These are phyloP conservation scores for Spisula subtruncata DNA, from an alignment of 2,888 invertebrate species.

Conservation along the genomic window DNA sequence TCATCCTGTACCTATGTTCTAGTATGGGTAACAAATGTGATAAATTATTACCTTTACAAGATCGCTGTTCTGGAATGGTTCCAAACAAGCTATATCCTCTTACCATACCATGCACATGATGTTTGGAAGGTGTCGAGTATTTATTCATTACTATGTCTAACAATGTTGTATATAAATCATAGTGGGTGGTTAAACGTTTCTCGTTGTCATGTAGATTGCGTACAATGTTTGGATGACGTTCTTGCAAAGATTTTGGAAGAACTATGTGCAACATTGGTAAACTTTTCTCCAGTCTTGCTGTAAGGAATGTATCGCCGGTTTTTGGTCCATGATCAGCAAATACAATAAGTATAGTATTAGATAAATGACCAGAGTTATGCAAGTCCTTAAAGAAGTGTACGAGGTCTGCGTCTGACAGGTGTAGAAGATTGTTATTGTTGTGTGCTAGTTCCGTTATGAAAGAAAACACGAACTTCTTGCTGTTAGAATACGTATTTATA, in stretches of 20 bases:
- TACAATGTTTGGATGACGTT: neutral
- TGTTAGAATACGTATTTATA: constrained; percentile 19
- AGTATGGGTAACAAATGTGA: too few species aligned
- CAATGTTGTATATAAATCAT: constrained; percentile 31
- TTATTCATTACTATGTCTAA: constrained; percentile 23
- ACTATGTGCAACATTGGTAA: constrained; percentile 21
- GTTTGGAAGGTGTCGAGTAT: neutral
- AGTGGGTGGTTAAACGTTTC: constrained; percentile 33
- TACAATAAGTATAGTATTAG: constrained; percentile 24
- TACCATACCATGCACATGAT: neutral
- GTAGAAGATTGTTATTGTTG: constrained; percentile 22
- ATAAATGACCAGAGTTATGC: neutral
- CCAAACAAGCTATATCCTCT: constrained; percentile 32
- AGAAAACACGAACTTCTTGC: constrained; percentile 30
- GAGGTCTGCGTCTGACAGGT: constrained; percentile 24
- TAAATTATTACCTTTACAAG: constrained; percentile 19
- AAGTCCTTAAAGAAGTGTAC: neutral
- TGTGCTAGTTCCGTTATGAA: constrained; percentile 29
- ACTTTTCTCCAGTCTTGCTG: constrained; percentile 27
- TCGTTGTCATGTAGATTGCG: neutral
- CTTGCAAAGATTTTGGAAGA: neutral
- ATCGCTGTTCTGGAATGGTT: constrained; percentile 10
- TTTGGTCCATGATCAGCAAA: constrained; percentile 31
- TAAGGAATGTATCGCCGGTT: constrained; percentile 10
- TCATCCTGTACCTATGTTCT: too few species aligned